Conservation (phyloP, 1,140 invertebrate genomes). For the Tetramorium alpestre region DNA sequence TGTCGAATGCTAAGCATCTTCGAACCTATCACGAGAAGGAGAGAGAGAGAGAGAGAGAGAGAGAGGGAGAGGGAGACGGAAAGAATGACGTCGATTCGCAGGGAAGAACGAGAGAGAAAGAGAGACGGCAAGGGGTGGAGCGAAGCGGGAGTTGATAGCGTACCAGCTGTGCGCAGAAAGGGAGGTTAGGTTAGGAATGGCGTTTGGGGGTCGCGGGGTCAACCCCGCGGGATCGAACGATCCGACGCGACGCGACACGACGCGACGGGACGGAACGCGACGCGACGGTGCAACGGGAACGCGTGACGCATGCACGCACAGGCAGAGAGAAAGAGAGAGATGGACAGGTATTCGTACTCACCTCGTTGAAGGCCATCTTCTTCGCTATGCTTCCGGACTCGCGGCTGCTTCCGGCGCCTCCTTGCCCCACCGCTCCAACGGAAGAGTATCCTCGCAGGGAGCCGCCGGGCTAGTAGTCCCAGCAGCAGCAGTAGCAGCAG, state of each 20-base stretch:
- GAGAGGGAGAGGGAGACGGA: not conserved
- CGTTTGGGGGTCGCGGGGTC: slow-evolving; percentile 78
- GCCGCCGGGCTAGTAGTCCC: slow-evolving; percentile 73
- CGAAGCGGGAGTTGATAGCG: slow-evolving; percentile 73
- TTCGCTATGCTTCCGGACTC: slow-evolving; percentile 83
- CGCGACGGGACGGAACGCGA: not conserved
- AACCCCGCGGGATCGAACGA: slow-evolving; percentile 69
- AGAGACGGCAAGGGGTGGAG: not conserved
- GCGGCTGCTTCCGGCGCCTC: slow-evolving; percentile 82
- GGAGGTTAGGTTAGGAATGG: slow-evolving; percentile 77
- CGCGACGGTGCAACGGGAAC: not conserved
- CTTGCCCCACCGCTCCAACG: slow-evolving; percentile 82
- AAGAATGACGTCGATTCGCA: slow-evolving; percentile 22
- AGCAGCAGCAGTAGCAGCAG: slow-evolving; percentile 62
- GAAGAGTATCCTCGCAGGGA: slow-evolving; percentile 66
- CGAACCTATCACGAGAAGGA: not conserved
- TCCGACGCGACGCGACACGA: slow-evolving; percentile 4
- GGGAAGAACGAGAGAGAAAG: slow-evolving; percentile 22
- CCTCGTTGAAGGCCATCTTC: slow-evolving; percentile 86
- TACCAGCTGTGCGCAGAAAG: slow-evolving; percentile 78
- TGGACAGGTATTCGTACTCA: slow-evolving; percentile 62
- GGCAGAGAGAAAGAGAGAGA: too few relatives aligned
- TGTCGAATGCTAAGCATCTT: not conserved
- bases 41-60: not conserved
- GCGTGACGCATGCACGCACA: not conserved